A percentile compares a stretch with the other conserved stretches of the same genome.
Evolutionary conservation across 2,888 invertebrate genomes (phyloP).

Genomic region (Dryomyza anilis): DNA sequence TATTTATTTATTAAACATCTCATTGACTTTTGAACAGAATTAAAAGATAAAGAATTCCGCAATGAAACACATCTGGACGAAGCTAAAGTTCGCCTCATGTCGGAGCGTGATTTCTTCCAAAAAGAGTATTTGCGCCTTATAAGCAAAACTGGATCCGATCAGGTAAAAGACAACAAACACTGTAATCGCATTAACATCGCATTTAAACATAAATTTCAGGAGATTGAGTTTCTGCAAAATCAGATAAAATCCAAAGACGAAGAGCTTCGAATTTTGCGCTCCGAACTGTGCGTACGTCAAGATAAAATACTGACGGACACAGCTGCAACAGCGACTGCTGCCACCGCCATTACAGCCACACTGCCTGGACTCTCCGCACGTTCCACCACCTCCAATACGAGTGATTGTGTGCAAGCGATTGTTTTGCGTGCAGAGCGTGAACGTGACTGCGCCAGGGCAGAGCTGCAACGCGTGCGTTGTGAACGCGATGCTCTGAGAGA

Average conservation of each 20-base stretch:
- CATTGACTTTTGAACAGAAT: conserved; percentile 32
- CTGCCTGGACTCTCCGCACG: conserved; percentile 30
- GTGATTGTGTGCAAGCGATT: conserved; percentile 57
- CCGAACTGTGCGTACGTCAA: conserved; percentile 39
- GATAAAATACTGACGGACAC: conserved; percentile 31
- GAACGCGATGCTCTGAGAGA: conserved; percentile 67
- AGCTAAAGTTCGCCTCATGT: conserved; percentile 53
- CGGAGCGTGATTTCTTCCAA: conserved; percentile 59
- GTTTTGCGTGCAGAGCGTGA: conserved; percentile 61
- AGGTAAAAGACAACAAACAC: conserved; percentile 35
- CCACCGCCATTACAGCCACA: conserved; percentile 25
- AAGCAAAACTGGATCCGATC: conserved; percentile 50
- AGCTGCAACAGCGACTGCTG: conserved; percentile 13
- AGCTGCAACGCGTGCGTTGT: conserved; percentile 66
- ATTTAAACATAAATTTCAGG: conserved; percentile 31
- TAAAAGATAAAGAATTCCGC: conserved; percentile 39
- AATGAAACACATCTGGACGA: conserved; percentile 47
- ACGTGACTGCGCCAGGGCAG: conserved; percentile 63
- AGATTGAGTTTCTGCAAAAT: conserved; percentile 53
- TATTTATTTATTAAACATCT: background rate
- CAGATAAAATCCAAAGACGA: conserved; percentile 59
- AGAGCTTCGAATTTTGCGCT: conserved; percentile 49
- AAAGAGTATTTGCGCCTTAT: conserved; percentile 57
- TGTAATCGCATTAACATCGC: background rate
- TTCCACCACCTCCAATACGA: conserved; percentile 34